Conservation (phyloP, 2,888 invertebrate species). For the Dorcus parallelipipedus region DNA sequence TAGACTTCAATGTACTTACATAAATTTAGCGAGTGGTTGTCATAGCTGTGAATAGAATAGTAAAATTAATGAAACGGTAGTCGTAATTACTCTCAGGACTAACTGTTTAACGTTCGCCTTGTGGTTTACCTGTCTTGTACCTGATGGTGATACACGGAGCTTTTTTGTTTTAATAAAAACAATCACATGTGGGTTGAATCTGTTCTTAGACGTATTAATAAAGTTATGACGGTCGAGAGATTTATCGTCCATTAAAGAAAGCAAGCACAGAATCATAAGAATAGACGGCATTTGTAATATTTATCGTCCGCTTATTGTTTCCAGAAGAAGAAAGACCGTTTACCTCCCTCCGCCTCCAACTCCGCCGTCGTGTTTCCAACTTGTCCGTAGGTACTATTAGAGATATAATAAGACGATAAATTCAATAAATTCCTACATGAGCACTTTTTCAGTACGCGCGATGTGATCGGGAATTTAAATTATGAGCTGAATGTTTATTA, state of each 20-base stretch:
- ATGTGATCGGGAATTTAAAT: slow-evolving; percentile 6
- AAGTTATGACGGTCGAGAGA: slow-evolving; percentile 13
- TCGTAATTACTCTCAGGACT: too few species aligned
- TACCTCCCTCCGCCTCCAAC: too few species aligned
- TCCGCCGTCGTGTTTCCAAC: neutral
- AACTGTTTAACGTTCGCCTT: too few species aligned
- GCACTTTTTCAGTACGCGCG: slow-evolving; percentile 5
- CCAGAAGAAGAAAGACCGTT: neutral
- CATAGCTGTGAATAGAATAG: too few species aligned
- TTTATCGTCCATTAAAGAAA: slow-evolving; percentile 11
- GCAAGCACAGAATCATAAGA: slow-evolving; percentile 7
- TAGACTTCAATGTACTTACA: too few species aligned
- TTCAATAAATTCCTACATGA: slow-evolving; percentile 3
- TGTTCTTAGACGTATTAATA: slow-evolving; percentile 13
- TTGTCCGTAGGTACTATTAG: neutral
- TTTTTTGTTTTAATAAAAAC: neutral
- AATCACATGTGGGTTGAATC: slow-evolving; percentile 1
- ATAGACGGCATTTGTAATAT: slow-evolving; percentile 5
- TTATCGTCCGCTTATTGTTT: neutral
- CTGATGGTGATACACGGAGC: neutral
- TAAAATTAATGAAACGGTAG: too few species aligned
- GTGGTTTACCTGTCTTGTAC: too few species aligned
- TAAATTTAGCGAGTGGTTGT: too few species aligned
- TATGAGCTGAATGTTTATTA: slow-evolving; percentile 10
- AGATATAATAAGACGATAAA: slow-evolving; percentile 8